Evolutionary conservation across 2,113 vertebrate species (phyloP).

Genomic region (Spermophilus dauricus): DNA sequence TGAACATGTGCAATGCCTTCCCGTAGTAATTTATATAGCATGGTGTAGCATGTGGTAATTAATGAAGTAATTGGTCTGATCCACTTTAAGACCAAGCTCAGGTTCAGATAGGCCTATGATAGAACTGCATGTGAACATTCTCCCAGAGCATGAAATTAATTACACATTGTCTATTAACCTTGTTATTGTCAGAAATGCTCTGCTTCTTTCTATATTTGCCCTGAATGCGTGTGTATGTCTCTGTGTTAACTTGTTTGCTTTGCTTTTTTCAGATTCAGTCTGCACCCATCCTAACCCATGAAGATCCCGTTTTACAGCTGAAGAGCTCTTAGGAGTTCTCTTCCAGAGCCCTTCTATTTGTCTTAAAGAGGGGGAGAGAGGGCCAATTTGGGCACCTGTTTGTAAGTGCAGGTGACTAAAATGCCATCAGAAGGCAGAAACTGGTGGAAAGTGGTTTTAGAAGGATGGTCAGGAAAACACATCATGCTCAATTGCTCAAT

Average conservation of each 20-base stretch:
- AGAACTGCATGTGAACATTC: slow-evolving; percentile 80
- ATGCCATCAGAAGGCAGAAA: slow-evolving; percentile 68
- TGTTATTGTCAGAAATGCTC: slow-evolving; percentile 85
- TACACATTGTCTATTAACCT: slow-evolving; percentile 86
- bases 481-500: slow-evolving; percentile 92
- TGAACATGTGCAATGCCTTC: background rate
- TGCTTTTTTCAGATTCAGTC: slow-evolving; percentile 98
- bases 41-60: background rate
- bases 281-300: slow-evolving; percentile 92
- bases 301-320: slow-evolving; percentile 91
- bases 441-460: slow-evolving; percentile 73
- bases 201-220: slow-evolving; percentile 87
- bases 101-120: background rate
- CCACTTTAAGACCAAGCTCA: background rate
- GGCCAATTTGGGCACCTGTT: slow-evolving; percentile 85
- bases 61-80: slow-evolving; percentile 13
- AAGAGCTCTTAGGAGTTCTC: slow-evolving; percentile 90
- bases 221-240: slow-evolving; percentile 83
- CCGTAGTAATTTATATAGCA: background rate
- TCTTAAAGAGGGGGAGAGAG: slow-evolving; percentile 85
- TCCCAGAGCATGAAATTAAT: slow-evolving; percentile 72
- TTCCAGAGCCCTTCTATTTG: slow-evolving; percentile 88
- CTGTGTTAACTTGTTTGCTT: slow-evolving; percentile 98
- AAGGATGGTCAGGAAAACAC: slow-evolving; percentile 88
- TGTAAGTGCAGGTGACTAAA: slow-evolving; percentile 86